Conservation (phyloP, 1,140 invertebrate species). For the Babylonia areolata region DNA sequence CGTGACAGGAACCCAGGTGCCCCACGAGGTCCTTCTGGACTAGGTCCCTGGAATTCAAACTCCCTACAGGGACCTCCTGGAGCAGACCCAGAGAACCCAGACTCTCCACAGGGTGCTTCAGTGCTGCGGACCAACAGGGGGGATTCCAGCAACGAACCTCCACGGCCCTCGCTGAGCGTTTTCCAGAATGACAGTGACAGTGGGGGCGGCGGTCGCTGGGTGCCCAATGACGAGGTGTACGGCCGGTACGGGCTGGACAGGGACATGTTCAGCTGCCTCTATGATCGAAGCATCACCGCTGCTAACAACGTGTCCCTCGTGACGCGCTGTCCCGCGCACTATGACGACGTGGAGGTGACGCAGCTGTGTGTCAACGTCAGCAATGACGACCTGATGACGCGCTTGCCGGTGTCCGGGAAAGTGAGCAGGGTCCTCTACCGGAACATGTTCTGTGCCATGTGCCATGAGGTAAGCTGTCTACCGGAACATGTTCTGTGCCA, state of each 20-base stretch:
- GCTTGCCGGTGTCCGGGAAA: constrained; percentile 48
- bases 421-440: constrained; percentile 34
- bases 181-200: too few relatives aligned
- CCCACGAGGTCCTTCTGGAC: too few relatives aligned
- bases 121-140: too few relatives aligned
- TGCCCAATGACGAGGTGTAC: not conserved
- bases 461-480: constrained; percentile 16
- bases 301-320: constrained; percentile 21
- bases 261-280: constrained; percentile 31
- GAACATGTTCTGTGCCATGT: constrained; percentile 37
- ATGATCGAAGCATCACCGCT: not conserved
- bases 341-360: constrained; percentile 21
- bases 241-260: not conserved
- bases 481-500: too few relatives aligned
- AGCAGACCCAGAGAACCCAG: not conserved
- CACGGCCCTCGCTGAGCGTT: too few relatives aligned
- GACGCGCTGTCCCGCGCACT: constrained; percentile 19
- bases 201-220: too few relatives aligned
- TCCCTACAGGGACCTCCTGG: too few relatives aligned
- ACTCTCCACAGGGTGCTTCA: not conserved
- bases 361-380: not conserved
- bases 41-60: too few relatives aligned
- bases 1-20: too few relatives aligned
- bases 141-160: not conserved
- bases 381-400: constrained; percentile 37